Evolutionary conservation across 2,113 vertebrate genomes (phyloP), one percentile per base, ranked within the genome.

Genomic region (Tinamus guttatus): DNA sequence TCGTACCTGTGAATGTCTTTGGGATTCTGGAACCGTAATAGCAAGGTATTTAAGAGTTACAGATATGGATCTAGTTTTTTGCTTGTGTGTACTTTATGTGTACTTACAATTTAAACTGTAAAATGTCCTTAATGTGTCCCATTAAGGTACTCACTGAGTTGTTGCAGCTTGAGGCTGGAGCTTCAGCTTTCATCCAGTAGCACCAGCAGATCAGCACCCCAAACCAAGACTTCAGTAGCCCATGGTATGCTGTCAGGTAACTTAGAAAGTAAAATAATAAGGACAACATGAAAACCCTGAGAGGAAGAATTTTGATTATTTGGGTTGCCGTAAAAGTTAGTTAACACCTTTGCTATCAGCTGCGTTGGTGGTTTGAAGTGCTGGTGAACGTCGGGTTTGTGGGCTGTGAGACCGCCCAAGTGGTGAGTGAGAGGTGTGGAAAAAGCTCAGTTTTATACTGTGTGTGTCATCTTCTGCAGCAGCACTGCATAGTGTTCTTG

Each of bases 321-420:
- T 24, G 7, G 19, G 32, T n/a, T 71, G 3, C 2, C 43, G 9
- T 47, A 30, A 19, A 5, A 51, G 63, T 9, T 43, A 58, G 4
- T 43, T 62, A 52, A 17, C 24, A 30, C 27, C 90, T 81, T 67
- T 59, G 36, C n/a, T 54, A 6, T 78, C 30, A 36, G 9, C 19
- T 60, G 17, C 21, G 87, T 68, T 25, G 9, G 0, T 9, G 89
- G 27, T 27, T 79, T 51, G 41, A 89, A 63, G 49, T 71, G 49
- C 11, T n/a, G 21, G 5, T 47, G 62, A 68, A 7, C 8, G 4
- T 60, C n/a, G 17, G 30, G 43, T 15, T 13, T 38, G 24, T 19
- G 32, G 51, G 2, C 8, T 49, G 1, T 0, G 0, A 4, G 9
- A 28, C 84, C 51, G 49, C 51, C 78, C 1, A 0, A 47, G 43